These are phyloP conservation scores for Catostomus latipinnis DNA, from an alignment of 2,797 vertebrate species.

Conservation along the genomic window DNA sequence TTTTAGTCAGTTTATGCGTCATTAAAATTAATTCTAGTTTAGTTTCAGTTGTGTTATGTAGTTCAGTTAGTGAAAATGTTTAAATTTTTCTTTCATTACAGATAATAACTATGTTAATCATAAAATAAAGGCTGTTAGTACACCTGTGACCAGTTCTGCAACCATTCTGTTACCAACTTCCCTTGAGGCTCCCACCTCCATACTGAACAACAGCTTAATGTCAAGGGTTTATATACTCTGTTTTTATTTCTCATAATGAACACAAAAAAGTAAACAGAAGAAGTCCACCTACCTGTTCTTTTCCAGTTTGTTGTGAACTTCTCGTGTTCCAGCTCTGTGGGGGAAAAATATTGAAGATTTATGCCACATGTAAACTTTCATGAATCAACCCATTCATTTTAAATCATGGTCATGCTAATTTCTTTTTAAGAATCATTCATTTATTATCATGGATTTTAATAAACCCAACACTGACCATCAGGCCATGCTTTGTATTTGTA, in stretches of 20 bases:
- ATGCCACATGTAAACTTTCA: constrained; percentile 25
- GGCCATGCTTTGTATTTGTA: no score
- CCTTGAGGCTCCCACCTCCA: not conserved
- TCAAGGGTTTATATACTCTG: no score
- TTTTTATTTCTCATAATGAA: not conserved
- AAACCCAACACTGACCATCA: not conserved
- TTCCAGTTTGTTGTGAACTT: constrained; percentile 99
- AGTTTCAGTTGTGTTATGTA: no score
- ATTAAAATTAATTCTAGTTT: no score
- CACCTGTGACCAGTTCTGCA: not conserved
- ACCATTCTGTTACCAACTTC: not conserved
- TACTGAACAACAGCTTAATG: not conserved
- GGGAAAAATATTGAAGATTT: constrained; percentile 55
- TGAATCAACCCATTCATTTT: constrained; percentile 2
- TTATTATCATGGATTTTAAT: not conserved
- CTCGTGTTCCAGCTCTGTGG: constrained; percentile 96
- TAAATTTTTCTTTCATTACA: no score
- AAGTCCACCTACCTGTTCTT: constrained; percentile 92
- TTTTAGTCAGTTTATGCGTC: no score
- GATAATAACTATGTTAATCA: not conserved
- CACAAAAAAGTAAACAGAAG: constrained; percentile 6
- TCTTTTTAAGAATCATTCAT: not conserved
- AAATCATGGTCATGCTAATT: not conserved
- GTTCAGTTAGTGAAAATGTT: no score
- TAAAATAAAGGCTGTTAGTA: not conserved